phyloP scores from a whole-genome alignment of 2,113 vertebrate species.

The Cariama cristata region DNA sequence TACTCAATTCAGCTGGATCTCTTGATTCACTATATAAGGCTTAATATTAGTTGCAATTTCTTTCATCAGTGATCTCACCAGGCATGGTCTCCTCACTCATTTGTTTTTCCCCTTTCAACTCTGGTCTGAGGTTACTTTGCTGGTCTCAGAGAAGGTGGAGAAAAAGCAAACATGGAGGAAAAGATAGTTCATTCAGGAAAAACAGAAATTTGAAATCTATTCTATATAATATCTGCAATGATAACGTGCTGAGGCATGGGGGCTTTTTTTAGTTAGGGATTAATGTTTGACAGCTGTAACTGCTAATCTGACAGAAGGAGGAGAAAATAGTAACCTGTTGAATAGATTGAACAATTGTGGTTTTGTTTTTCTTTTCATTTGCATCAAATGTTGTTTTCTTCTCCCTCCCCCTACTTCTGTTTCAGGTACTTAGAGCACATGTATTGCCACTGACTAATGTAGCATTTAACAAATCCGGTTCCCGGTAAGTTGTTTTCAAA shows the following conservation, averaged over 20 bases:
- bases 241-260: not conserved
- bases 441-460: constrained; percentile 94
- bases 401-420: not conserved
- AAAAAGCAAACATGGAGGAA: not conserved
- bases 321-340: not conserved
- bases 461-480: constrained; percentile 95
- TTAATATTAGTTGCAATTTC: not conserved
- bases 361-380: not conserved
- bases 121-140: not conserved
- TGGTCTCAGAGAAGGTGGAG: not conserved
- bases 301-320: not conserved
- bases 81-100: not conserved
- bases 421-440: constrained; percentile 90
- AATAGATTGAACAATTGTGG: not conserved
- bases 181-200: not conserved
- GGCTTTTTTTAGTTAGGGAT: not conserved
- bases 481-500: constrained; percentile 82
- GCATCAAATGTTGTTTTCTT: not conserved
- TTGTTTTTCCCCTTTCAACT: not conserved
- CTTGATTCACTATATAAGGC: not conserved
- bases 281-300: not conserved
- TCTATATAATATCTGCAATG: not conserved
- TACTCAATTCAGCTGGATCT: not conserved
- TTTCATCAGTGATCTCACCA: not conserved
- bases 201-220: not conserved